Base-by-base conservation (phyloP, 1,140 invertebrate species). In the Phthorimaea operculella region DNA sequence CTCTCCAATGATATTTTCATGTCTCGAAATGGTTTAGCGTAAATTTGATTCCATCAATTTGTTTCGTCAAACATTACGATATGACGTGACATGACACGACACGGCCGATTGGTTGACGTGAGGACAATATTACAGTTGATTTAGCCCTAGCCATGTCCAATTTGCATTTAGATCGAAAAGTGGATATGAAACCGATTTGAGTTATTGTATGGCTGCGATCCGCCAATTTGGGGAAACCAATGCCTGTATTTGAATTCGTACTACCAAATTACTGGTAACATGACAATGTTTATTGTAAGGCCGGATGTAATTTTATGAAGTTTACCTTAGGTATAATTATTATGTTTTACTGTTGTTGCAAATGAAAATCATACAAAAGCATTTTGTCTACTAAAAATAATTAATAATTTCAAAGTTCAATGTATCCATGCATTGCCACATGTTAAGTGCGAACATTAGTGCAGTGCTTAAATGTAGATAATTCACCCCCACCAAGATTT, bases 151-250 rank as follows among this genome's bases (percentile, higher is more conserved):
- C 48, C 9, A 50, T 45, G 42, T 55, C 36, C 47, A 33, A 64
- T 66, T 70, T 68, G 55, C 68, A 70, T 70, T 62, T 70, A 70
- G 57, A 70, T 63, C 51, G 65, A 50, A 50, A 50, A 4, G 16
- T 12, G 21, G 21, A 50, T 33, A 28, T 50, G 48, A 50, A 10
- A 12, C 48, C 12, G 16, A 47, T 47, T 47, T 47, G 44, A 47
- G 12, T 47, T 47, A 47, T 47, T 28, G 21, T 28, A 28, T 28
- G 21, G 6, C 21, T 28, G 21, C 21, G 5, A 17, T 17, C 15
- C 5, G 9, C 15, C 4, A 47, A 47, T 47, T 47, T 47, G 14
- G 11, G 44, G 8, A 47, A 47, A 47, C 11, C 16, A 47, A 47
- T 28, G 21, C 21, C 21, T 28, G 21, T 28, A 4, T 28, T 4